Percentiles rank a stretch among this genome's conserved stretches.
phyloP scores from a whole-genome alignment of 1,140 invertebrate genomes.

The Goniozus legneri region DNA sequence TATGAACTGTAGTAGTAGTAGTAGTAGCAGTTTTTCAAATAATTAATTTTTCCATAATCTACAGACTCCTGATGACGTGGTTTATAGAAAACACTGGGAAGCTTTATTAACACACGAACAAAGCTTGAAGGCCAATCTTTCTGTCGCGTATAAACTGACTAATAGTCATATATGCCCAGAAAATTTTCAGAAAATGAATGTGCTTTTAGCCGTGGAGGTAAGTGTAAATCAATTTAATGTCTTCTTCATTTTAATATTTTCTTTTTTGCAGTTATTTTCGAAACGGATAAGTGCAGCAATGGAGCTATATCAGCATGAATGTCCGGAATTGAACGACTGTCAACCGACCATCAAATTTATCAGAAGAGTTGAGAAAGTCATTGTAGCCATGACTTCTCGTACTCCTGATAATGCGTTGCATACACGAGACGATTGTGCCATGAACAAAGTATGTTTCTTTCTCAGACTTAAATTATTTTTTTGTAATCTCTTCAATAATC shows the following conservation, averaged over 20 bases:
- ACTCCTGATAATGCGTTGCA: neutral
- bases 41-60: neutral
- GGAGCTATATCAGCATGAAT: conserved; percentile 3
- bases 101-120: conserved; percentile 3
- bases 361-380: conserved; percentile 4
- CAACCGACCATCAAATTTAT: conserved; percentile 6
- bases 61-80: conserved; percentile 14
- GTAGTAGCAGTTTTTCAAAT: neutral
- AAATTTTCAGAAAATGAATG: conserved; percentile 10
- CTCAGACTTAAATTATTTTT: no score
- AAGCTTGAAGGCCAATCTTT: neutral
- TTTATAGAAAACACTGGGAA: conserved; percentile 8
- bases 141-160: conserved; percentile 4
- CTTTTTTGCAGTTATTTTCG: conserved; percentile 8
- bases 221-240: neutral
- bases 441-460: no score
- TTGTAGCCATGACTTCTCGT: conserved; percentile 3
- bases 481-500: no score
- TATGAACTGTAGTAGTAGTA: conserved; percentile 2
- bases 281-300: conserved; percentile 3
- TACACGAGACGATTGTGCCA: no score
- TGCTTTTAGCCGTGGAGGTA: conserved; percentile 8
- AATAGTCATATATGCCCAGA: conserved; percentile 2
- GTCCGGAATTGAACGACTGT: conserved; percentile 1
- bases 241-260: neutral